Evolutionary conservation across 2,888 invertebrate genomes (phyloP).

Genomic region (Fissipunctia ypsillon): DNA sequence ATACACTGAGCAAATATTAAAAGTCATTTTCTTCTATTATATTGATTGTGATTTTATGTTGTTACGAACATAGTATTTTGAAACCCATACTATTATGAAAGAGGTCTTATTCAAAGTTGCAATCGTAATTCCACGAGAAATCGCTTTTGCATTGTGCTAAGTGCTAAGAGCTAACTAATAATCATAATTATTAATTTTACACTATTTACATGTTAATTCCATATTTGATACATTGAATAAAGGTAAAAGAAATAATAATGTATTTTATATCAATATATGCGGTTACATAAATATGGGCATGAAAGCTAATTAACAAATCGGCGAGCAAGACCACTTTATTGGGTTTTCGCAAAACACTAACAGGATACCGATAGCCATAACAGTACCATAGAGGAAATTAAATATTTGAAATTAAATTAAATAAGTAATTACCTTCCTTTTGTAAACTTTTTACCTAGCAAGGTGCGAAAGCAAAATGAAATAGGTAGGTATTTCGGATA

Average conservation of each 20-base stretch:
- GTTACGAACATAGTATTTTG: no score
- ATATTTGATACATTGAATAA: not conserved
- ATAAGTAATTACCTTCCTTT: not conserved
- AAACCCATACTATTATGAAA: no score
- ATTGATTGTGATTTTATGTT: no score
- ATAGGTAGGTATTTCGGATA: not conserved
- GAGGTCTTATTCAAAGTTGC: no score
- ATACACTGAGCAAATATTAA: no score
- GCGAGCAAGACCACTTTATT: not conserved
- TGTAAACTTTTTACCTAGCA: not conserved
- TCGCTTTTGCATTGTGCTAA: no score
- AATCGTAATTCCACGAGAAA: no score
- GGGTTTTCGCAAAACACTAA: not conserved
- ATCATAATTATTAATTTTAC: not conserved
- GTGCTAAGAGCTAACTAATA: no score
- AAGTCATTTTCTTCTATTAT: no score
- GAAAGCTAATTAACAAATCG: not conserved
- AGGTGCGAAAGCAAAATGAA: not conserved
- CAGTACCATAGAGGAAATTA: not conserved
- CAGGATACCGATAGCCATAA: conserved; percentile 20
- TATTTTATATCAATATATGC: not conserved
- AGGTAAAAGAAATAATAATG: conserved; percentile 5
- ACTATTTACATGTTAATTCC: not conserved
- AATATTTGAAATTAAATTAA: conserved; percentile 8
- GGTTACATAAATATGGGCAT: not conserved